Evolutionary conservation across 2,797 vertebrate species (phyloP), one percentile per base, ranked within the genome.

Genomic region (Cheracebus regulus): DNA sequence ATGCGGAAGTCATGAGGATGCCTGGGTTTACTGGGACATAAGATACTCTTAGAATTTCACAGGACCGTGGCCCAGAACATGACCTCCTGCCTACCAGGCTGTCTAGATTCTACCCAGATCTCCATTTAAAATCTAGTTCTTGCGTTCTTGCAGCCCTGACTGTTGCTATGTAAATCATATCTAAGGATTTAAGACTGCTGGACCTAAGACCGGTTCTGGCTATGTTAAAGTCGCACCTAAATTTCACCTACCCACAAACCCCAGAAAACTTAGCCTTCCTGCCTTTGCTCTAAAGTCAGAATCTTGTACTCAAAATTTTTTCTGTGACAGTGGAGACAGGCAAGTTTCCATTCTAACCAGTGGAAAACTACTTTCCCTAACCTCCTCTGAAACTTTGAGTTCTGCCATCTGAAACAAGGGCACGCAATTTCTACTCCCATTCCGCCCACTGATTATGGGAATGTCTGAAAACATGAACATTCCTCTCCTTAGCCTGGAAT

Each of bases 261-360:
- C n/a, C 41, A 33, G 19, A 50, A 41, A 33, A 6, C 13, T 5
- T 0, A 26, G 61, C 55, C 20, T n/a, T 28, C 3, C 28, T 19
- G 12, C 20, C 33, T 70, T 33, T 17, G 9, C 17, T n/a, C 28
- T 19, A 20, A 81, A 14, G 7, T 26, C 13, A 33, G 87, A 82
- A 75, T 10, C 67, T 20, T 55, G 24, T 4, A 1, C n/a, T 19
- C 12, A 39, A 36, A 64, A 48, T 5, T n/a, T 79, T 61, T 46
- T 24, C 22, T 7, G 14, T 46, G 52, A 9, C 20, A 10, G 30
- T 3, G 7, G 11, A 87, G 50, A 13, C 11, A 1, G 14, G 2
- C 9, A 0, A 0, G 6, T 0, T 6, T 26, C 8, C 9, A 4
- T 19, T 30, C 58, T 5, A 15, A 26, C 26, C 7, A 15, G 2